Base-by-base conservation (phyloP, 2,113 vertebrate species). In the Perca fluviatilis region DNA sequence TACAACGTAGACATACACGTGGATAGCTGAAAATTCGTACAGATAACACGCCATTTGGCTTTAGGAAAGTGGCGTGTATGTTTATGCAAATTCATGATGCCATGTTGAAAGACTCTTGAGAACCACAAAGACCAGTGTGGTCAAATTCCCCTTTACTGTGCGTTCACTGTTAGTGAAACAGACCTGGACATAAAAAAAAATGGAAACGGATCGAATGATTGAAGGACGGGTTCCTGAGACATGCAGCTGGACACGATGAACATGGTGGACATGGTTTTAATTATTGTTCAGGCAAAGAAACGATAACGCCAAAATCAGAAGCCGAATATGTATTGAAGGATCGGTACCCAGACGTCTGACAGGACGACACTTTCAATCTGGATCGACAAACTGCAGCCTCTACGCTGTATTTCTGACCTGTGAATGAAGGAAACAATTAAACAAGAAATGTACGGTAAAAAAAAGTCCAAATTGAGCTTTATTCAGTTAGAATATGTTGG, bases 291-390 rank as follows among this genome's bases (percentile, higher is more conserved):
- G n/a, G 10, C 11, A 10, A 43, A 43, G 40, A 43, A 43, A 43
- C 40, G 2, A 43, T 43, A 43, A 43, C 40, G 10, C 10, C 40
- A 43, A 43, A 11, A 43, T 43, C 40, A 10, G 0, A 43, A 11
- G 40, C 10, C 8, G 36, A 40, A 40, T 40, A 9, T 2, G 36
- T 40, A 40, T 40, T 40, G 36, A 40, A 40, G 36, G 36, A 40
- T 40, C 36, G 8, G 36, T 40, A 40, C 8, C 36, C 36, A 27
- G 27, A 27, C 27, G 2, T 27, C 27, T 27, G 27, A 2, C 27
- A 36, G 46, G 75, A 46, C 30, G 78, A 53, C 58, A 60, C 40
- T 80, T 77, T 27, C 9, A 60, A 16, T 21, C 43, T 36, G 21
- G 1, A 50, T 47, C 12, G 4, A 64, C 60, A 43, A 3, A 40